A percentile compares a stretch with the other conserved stretches of the same genome.
Evolutionary conservation across 2,113 vertebrate species (phyloP).

Genomic region (Numenius arquata): DNA sequence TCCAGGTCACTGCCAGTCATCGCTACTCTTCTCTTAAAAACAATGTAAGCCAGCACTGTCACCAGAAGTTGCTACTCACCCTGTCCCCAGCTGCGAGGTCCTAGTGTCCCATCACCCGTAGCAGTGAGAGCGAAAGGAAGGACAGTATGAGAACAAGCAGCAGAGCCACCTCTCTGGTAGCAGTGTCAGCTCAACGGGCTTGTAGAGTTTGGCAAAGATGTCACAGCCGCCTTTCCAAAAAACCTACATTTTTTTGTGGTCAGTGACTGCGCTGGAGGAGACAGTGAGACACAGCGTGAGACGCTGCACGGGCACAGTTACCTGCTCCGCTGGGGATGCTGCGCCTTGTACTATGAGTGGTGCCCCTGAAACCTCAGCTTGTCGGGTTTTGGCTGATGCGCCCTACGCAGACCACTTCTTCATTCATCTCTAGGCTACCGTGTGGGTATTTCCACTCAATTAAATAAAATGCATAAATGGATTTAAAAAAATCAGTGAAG

Average conservation of each 20-base stretch:
- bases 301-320: fast-evolving
- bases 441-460: background rate
- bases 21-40: background rate
- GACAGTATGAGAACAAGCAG: background rate
- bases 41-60: background rate
- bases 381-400: background rate
- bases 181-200: background rate
- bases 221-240: background rate
- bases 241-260: background rate
- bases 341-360: background rate
- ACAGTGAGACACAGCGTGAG: fast-evolving
- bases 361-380: background rate
- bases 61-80: background rate
- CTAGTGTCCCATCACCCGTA: background rate
- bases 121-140: background rate
- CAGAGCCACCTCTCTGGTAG: background rate
- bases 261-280: background rate
- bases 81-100: background rate
- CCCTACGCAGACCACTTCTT: background rate
- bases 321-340: background rate
- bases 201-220: background rate
- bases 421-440: background rate
- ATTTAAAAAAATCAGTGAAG: background rate
- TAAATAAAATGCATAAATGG: background rate
- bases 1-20: background rate